phyloP scores from a whole-genome alignment of 2,888 invertebrate species.

The Thereva unica region DNA sequence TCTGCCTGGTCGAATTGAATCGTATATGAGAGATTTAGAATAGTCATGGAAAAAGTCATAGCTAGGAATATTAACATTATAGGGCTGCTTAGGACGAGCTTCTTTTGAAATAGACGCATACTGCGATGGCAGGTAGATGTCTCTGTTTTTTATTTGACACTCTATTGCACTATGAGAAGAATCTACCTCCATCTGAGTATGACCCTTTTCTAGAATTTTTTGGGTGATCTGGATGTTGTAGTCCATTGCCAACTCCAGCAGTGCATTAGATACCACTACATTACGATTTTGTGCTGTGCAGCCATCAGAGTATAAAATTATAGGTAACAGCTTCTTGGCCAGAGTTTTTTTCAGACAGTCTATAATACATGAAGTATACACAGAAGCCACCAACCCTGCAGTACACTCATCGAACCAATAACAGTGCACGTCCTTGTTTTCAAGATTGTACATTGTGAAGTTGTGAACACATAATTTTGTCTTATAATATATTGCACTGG shows the following conservation, averaged over 20 bases:
- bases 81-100: constrained; percentile 1
- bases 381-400: not conserved
- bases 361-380: not conserved
- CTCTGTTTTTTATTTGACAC: constrained; percentile 10
- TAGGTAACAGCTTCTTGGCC: not conserved
- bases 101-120: constrained; percentile 1
- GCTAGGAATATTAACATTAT: not conserved
- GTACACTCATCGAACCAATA: not conserved
- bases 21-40: not conserved
- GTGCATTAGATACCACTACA: constrained; percentile 2
- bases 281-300: constrained; percentile 11
- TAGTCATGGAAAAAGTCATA: constrained; percentile 12
- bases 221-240: constrained; percentile 7
- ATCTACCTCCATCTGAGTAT: constrained; percentile 20
- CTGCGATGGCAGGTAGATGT: constrained; percentile 9
- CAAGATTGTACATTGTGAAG: not conserved
- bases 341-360: not conserved
- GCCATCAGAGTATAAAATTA: constrained; percentile 17
- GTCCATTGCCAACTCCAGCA: not conserved
- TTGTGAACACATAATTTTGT: not conserved
- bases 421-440: not conserved
- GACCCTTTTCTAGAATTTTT: constrained; percentile 3
- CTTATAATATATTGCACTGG: constrained; percentile 1
- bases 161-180: constrained; percentile 14
- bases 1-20: constrained; percentile 3